A percentile compares a stretch with the other conserved stretches of the same genome.
phyloP scores from a whole-genome alignment of 2,888 invertebrate genomes.

The Lasioglossum vierecki region DNA sequence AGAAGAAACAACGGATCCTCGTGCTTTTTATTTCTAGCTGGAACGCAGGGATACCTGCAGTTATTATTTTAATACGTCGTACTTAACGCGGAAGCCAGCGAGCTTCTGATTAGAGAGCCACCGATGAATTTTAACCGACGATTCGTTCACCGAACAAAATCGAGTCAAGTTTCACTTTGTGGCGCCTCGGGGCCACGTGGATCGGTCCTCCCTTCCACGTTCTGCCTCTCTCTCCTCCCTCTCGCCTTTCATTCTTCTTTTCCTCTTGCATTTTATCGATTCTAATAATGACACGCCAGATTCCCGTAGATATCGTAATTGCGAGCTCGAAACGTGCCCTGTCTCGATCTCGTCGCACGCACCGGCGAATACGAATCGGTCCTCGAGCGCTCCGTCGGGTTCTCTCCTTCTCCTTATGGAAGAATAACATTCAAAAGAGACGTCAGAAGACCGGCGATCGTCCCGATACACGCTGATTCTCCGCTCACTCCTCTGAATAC shows the following conservation, averaged over 20 bases:
- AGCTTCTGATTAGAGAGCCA: not conserved
- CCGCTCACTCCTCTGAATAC: constrained; percentile 68
- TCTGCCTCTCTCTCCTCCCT: not conserved
- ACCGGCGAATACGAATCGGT: constrained; percentile 65
- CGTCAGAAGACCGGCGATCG: constrained; percentile 65
- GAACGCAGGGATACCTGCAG: not conserved
- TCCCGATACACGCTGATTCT: constrained; percentile 71
- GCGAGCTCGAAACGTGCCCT: constrained; percentile 76
- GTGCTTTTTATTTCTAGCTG: not conserved
- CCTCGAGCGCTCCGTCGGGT: constrained; percentile 6
- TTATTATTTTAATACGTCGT: not conserved
- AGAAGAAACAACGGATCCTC: not conserved
- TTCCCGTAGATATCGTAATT: constrained; percentile 65
- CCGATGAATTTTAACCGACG: constrained; percentile 8
- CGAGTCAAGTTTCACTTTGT: constrained; percentile 8
- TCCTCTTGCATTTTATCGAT: constrained; percentile 27
- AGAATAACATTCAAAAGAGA: constrained; percentile 70
- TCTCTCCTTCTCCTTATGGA: constrained; percentile 28
- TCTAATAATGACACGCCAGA: constrained; percentile 58
- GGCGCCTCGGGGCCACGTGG: constrained; percentile 9
- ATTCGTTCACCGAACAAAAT: not conserved
- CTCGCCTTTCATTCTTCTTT: not conserved
- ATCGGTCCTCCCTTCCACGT: not conserved
- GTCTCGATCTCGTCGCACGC: constrained; percentile 76
- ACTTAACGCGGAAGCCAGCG: not conserved